Percentiles rank a stretch among this genome's conserved stretches.
Evolutionary conservation across 2,113 vertebrate species (phyloP).

Genomic region (Trematocara variabile): DNA sequence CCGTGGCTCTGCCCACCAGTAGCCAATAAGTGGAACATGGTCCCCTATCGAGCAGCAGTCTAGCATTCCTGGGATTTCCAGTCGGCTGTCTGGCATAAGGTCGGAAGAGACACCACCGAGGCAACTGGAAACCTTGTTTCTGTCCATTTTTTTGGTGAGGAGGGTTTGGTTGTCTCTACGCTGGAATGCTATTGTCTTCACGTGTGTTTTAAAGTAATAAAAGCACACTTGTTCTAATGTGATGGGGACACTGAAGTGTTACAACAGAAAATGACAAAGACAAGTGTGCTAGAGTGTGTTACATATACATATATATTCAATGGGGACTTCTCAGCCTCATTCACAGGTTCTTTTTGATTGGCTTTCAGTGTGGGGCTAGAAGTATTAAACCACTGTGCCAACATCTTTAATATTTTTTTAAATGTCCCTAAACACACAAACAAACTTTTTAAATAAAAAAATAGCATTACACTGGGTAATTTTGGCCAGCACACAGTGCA

Average conservation of each 20-base stretch:
- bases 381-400: neutral
- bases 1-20: no score
- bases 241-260: neutral
- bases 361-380: neutral
- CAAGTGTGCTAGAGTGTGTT: fast-evolving
- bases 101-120: slow-evolving; percentile 52
- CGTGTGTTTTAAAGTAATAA: neutral
- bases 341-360: neutral
- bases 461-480: fast-evolving
- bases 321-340: neutral
- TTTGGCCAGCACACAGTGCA: neutral
- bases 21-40: no score
- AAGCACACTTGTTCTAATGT: neutral
- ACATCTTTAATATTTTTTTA: neutral
- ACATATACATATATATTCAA: neutral
- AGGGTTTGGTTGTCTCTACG: slow-evolving; percentile 50
- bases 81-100: slow-evolving; percentile 69
- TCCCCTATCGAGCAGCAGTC: slow-evolving; percentile 77
- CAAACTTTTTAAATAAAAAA: neutral
- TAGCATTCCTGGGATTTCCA: slow-evolving; percentile 81
- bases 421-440: fast-evolving
- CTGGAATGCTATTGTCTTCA: slow-evolving; percentile 72
- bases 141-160: slow-evolving; percentile 48
- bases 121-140: slow-evolving; percentile 55
- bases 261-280: neutral